These are phyloP conservation scores for Dreissena rostriformis DNA, from an alignment of 1,140 invertebrate genomes.

Conservation along the genomic window DNA sequence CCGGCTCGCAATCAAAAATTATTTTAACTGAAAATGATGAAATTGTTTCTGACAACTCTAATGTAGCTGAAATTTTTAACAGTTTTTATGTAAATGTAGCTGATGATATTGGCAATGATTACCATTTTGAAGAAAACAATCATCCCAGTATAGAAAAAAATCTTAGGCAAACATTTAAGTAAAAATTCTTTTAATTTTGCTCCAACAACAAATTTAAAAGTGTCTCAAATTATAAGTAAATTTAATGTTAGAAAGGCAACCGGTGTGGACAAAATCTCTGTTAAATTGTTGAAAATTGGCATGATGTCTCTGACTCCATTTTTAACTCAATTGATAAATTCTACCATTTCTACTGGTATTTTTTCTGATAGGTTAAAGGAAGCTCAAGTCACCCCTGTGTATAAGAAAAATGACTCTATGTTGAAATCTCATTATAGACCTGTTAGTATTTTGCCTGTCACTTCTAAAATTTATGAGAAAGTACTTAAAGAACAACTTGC, in stretches of 20 bases:
- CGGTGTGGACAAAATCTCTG: conserved; percentile 28
- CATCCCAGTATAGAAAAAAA: conserved; percentile 39
- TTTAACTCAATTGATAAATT: conserved; percentile 28
- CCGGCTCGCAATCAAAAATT: not conserved
- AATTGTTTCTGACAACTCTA: conserved; percentile 12
- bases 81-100: conserved; percentile 44
- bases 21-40: conserved; percentile 21
- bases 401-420: not conserved
- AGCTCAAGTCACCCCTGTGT: conserved; percentile 6
- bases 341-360: not conserved
- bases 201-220: not conserved
- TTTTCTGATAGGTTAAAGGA: conserved; percentile 43
- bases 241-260: conserved; percentile 63
- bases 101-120: conserved; percentile 17
- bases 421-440: conserved; percentile 16
- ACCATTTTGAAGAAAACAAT: not conserved
- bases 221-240: conserved; percentile 4
- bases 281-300: conserved; percentile 38
- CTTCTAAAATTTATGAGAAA: conserved; percentile 5
- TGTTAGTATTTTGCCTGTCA: conserved; percentile 11
- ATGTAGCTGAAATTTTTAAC: conserved; percentile 46
- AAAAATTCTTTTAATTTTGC: not conserved
- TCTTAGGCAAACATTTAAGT: not conserved
- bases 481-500: not conserved
- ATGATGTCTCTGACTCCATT: conserved; percentile 1